Evolutionary conservation across 2,113 vertebrate genomes (phyloP), one percentile per base, ranked within the genome.

Genomic region (Phaetusa simplex): DNA sequence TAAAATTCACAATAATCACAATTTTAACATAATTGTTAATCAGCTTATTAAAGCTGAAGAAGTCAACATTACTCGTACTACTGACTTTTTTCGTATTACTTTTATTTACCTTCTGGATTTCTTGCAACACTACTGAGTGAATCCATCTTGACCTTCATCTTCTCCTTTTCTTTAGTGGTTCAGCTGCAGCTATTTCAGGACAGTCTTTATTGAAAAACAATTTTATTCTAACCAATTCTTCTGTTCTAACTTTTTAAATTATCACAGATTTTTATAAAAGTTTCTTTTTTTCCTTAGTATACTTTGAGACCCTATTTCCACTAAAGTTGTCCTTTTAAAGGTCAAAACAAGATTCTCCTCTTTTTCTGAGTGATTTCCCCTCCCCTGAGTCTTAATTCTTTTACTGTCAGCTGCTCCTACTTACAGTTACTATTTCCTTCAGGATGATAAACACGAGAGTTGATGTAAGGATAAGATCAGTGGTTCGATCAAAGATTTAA

Each of bases 401-500:
- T 73, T 61, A 73, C 53, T 43, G 43, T 82, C 84, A 95, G 66
- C 19, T 96, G 72, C 67, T 87, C 47, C 11, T 40, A 64, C 56
- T 91, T 62, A 53, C 42, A 71, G 64, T 65, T 58, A 66, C 67
- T 73, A 52, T 88, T 92, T 93, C 67, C 70, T 94, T 90, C 78
- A 70, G 77, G 59, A 73, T 67, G 24, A 82, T 80, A 70, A 96
- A 96, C 72, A 70, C 40, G 2, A 1, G 36, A 61, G 83, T 11
- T 95, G 83, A 95, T 67, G 43, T 62, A 81, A 69, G 65, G 82
- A 66, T 69, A 89, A 83, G 40, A 88, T 50, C 62, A 89, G 36
- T 71, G 70, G 24, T 62, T 16, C 20, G 83, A 93, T 53, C 65
- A 86, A 86, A 91, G 94, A 93, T 94, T 90, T 93, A 93, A 86